Evolutionary conservation across 2,888 invertebrate genomes (phyloP).

Genomic region (Sthenelais limicola): DNA sequence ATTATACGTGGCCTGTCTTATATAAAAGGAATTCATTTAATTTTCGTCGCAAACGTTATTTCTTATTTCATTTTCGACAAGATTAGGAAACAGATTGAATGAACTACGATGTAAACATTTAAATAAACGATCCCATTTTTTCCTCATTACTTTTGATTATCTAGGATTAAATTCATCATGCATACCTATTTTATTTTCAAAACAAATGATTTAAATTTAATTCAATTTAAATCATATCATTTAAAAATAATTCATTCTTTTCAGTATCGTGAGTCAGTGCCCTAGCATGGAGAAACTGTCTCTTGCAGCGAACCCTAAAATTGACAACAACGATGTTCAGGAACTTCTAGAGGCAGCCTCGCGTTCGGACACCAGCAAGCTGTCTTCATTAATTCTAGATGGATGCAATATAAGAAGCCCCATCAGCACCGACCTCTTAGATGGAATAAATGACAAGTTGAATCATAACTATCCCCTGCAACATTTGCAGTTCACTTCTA

Average conservation of each 20-base stretch:
- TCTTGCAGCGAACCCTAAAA: conserved; percentile 56
- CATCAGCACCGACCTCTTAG: conserved; percentile 57
- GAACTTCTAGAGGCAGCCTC: conserved; percentile 53
- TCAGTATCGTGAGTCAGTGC: conserved; percentile 55
- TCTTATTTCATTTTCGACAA: too few relatives aligned
- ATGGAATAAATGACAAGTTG: conserved; percentile 57
- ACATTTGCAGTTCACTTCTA: conserved; percentile 54
- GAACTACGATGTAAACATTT: too few relatives aligned
- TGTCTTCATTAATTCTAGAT: conserved; percentile 55
- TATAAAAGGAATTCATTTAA: background rate
- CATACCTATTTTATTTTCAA: background rate
- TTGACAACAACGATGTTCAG: conserved; percentile 54
- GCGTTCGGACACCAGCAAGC: conserved; percentile 8
- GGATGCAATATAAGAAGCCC: conserved; percentile 59
- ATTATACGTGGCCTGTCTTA: background rate
- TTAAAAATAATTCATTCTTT: conserved; percentile 34
- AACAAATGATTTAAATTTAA: too few relatives aligned
- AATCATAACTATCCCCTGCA: conserved; percentile 47
- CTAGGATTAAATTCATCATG: background rate
- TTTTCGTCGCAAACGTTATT: too few relatives aligned
- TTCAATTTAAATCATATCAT: background rate
- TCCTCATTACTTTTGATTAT: background rate
- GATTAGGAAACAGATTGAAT: too few relatives aligned
- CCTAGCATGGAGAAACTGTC: conserved; percentile 54
- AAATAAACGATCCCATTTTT: too few relatives aligned